Percentiles rank a stretch among this genome's conserved stretches.
Conservation (phyloP, 2,113 vertebrate genomes). For the Centropristis striata region DNA sequence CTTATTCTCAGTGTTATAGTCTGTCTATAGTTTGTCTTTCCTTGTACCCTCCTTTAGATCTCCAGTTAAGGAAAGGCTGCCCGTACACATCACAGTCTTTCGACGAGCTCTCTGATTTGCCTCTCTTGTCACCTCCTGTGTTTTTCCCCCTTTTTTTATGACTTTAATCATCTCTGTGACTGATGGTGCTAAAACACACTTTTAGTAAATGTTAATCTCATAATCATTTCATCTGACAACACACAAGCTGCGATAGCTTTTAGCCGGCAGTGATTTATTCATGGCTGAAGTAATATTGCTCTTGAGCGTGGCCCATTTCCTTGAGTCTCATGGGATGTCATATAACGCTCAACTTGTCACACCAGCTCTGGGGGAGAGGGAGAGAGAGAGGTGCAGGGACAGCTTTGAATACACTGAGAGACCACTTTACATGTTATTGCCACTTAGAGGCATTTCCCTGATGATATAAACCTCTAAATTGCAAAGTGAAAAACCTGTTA, state of each 20-base stretch:
- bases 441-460: conserved; percentile 55
- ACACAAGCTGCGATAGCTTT: conserved; percentile 22
- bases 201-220: conserved; percentile 53
- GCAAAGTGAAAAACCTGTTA: conserved; percentile 65
- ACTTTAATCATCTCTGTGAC: conserved; percentile 47
- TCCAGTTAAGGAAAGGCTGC: background rate
- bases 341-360: conserved; percentile 53
- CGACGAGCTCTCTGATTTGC: conserved; percentile 16
- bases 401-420: conserved; percentile 53
- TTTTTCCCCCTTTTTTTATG: background rate
- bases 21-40: background rate
- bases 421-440: conserved; percentile 65
- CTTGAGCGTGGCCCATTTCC: conserved; percentile 46
- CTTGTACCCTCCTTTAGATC: background rate
- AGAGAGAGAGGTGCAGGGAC: background rate
- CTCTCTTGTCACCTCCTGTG: background rate
- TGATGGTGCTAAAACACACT: conserved; percentile 53
- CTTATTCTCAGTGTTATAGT: background rate
- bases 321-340: conserved; percentile 41
- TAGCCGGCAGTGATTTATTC: conserved; percentile 62
- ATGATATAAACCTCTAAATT: conserved; percentile 61
- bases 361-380: background rate
- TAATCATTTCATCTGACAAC: conserved; percentile 57
- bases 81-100: too few relatives aligned
- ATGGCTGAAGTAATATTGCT: conserved; percentile 42